Conservation (phyloP, 2,113 vertebrate species). For the Eubucco bourcierii region DNA sequence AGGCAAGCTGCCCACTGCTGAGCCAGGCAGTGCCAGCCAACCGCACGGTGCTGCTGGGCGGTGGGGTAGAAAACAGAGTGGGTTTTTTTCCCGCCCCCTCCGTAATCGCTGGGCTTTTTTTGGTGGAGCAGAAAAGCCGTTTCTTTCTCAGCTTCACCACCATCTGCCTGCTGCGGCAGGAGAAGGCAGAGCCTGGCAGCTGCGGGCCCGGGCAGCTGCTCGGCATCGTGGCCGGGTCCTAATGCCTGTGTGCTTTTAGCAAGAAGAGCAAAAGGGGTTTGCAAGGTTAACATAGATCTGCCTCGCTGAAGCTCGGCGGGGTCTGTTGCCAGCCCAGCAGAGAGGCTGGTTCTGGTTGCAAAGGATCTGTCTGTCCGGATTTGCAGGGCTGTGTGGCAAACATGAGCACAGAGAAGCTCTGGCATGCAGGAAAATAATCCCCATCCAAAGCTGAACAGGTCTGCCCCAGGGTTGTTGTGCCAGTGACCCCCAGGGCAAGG, state of each 20-base stretch:
- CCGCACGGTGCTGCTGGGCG: accelerated
- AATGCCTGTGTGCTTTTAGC: not conserved
- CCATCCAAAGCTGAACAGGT: not conserved
- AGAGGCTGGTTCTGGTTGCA: not conserved
- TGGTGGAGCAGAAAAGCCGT: not conserved
- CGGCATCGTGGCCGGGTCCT: not conserved
- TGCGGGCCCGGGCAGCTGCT: conserved; percentile 8
- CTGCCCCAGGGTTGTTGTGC: not conserved
- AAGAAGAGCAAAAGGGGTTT: not conserved
- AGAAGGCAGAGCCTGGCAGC: conserved; percentile 37
- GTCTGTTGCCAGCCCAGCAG: not conserved
- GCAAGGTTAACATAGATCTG: not conserved
- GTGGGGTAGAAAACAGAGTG: not conserved
- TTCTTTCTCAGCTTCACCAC: conserved; percentile 18
- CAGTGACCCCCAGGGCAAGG: not conserved
- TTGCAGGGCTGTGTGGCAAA: not conserved
- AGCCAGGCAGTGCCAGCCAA: conserved; percentile 30
- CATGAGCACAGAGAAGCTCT: not conserved
- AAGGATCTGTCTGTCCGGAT: not conserved
- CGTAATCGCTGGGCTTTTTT: not conserved
- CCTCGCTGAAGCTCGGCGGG: not conserved
- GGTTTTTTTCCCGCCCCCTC: not conserved
- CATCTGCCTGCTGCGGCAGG: conserved; percentile 35
- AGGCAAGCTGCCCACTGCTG: not conserved
- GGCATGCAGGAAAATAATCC: not conserved